Evolutionary conservation across 2,797 vertebrate genomes (phyloP).

Genomic region (Ctenopoma multispine): DNA sequence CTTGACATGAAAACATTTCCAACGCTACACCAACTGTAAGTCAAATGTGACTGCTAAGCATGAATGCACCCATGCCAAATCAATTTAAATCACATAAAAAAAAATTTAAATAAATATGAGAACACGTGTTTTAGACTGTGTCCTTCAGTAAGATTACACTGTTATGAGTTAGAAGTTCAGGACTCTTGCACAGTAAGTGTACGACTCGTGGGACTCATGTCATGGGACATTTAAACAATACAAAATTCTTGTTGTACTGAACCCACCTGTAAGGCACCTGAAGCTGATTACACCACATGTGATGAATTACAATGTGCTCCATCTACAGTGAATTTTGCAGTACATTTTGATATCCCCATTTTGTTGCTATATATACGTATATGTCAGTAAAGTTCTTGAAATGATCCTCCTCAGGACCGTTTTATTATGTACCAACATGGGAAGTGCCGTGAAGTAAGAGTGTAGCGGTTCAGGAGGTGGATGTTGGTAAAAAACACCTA

Average conservation of each 20-base stretch:
- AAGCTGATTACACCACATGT: background rate
- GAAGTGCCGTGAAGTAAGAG: background rate
- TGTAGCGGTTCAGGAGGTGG: background rate
- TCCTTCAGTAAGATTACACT: background rate
- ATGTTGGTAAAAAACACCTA: background rate
- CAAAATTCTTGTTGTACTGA: too few relatives aligned
- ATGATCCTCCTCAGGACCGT: background rate
- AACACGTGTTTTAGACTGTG: too few relatives aligned
- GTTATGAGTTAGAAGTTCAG: background rate
- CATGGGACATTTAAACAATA: too few relatives aligned
- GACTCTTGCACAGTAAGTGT: background rate
- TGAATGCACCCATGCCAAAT: background rate
- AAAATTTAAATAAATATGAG: background rate
- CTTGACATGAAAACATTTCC: slow-evolving; percentile 20
- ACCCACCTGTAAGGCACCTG: background rate
- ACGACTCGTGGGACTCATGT: background rate
- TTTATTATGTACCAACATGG: too few relatives aligned
- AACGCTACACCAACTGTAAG: background rate
- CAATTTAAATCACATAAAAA: background rate
- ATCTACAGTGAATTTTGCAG: background rate
- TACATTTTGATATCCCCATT: background rate
- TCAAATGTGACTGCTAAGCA: slow-evolving; percentile 7
- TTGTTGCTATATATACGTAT: background rate
- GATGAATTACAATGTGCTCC: background rate
- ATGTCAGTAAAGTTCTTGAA: background rate